Percentiles rank a stretch among this genome's conserved stretches.
These are phyloP conservation scores for Heliconius congener DNA, from an alignment of 1,140 invertebrate genomes.

Conservation along the genomic window DNA sequence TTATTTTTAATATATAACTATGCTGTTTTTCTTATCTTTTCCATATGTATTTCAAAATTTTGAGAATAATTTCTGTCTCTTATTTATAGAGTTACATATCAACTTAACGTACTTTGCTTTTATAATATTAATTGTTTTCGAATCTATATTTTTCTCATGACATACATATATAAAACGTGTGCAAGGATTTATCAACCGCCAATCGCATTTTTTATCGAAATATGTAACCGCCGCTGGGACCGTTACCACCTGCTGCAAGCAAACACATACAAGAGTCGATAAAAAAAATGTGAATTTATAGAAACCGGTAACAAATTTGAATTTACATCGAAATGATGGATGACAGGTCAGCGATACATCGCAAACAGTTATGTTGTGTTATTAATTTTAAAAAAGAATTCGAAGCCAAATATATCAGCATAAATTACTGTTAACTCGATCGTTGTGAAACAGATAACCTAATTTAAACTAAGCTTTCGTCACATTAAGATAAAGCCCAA, in stretches of 20 bases:
- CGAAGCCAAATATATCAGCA: not conserved
- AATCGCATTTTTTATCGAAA: constrained; percentile 63
- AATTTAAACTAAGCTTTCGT: constrained; percentile 33
- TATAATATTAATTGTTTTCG: too few relatives aligned
- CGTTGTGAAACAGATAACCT: constrained; percentile 33
- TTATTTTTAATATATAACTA: too few relatives aligned
- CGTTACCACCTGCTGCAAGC: constrained; percentile 68
- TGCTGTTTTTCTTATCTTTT: too few relatives aligned
- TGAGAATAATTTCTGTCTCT: not conserved
- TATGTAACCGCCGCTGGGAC: constrained; percentile 68
- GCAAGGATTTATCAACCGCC: constrained; percentile 56
- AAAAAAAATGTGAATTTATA: constrained; percentile 34
- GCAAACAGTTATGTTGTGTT: constrained; percentile 25
- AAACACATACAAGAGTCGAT: constrained; percentile 20
- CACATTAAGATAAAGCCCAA: constrained; percentile 31
- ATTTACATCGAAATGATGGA: constrained; percentile 32
- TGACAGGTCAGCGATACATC: constrained; percentile 17
- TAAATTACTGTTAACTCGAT: constrained; percentile 18
- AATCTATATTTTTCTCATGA: not conserved
- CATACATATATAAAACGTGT: constrained; percentile 26
- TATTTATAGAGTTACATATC: not conserved
- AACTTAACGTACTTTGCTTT: not conserved
- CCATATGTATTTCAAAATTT: too few relatives aligned
- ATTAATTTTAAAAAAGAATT: constrained; percentile 23
- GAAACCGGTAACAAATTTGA: constrained; percentile 46